Base-by-base conservation (phyloP, 2,888 invertebrate genomes). In the Anthophora plumipes region DNA sequence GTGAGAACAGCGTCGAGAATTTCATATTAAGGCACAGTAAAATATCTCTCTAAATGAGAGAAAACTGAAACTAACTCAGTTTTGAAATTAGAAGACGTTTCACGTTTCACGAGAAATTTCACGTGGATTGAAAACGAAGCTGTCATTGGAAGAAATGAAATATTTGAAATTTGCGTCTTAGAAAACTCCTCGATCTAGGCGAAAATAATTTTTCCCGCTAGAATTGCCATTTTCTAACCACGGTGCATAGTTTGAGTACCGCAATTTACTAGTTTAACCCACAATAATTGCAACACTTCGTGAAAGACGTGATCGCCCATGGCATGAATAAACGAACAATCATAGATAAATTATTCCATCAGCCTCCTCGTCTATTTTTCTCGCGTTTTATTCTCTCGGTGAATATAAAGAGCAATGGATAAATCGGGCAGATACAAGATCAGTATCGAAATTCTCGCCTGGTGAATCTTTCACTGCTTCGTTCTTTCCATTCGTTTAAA, bases 181-280 rank as follows among this genome's bases (percentile, higher is more conserved):
- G n/a, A 37, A 41, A 69, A 70, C 66, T 77, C 54, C 31, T 14
- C 64, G 11, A 14, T 3, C 7, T 25, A 7, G 14, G 11, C 20
- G 14, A 46, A 57, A 43, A 64, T 60, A 31, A 54, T 71, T 71
- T 71, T 64, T 54, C 17, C 55, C 70, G 54, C 48, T 25, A 22
- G 22, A 57, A 41, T 67, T 55, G 67, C 74, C 77, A 66, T 48
- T 60, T 60, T 79, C 77, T 79, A 79, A 66, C 66, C 54, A 22
- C 46, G 41, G 20, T 9, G 46, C 63, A 43, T 64, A 59, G 11
- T 52, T 69, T 59, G 52, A 79, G 64, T 77, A 66, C 64, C 64
- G 37, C 25, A 39, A 41, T 64, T 66, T 67, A 37, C 48, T 79
- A 54, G 77, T 71, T 79, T 55, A 14, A 22, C 22, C 57, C 31